Evolutionary conservation across 2,113 vertebrate species (phyloP), one percentile per base, ranked within the genome.

Genomic region (Rhabdomys dilectus): DNA sequence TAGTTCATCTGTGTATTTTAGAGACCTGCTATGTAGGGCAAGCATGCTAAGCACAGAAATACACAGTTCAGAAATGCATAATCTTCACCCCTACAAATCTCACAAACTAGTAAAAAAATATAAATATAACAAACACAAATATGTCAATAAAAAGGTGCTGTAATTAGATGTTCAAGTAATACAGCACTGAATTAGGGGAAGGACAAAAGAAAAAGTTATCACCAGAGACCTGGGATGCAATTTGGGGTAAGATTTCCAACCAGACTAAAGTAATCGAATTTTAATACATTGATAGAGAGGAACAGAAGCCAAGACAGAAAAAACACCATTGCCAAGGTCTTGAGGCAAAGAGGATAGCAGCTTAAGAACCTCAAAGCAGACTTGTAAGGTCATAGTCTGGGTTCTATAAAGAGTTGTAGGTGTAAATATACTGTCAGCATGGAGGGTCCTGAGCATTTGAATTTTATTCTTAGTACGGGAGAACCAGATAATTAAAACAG

Each of bases 51-150:
- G n/a, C 78, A 68, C 56, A 80, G 31, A 9, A 42, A 88, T 82
- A 94, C 39, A 91, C 56, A 88, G 7, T 80, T 77, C 19, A 75
- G 89, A 94, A 77, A 87, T 26, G 29, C 42, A 88, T 4, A 96
- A 51, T 68, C 60, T 94, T 75, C 17, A 91, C 53, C 39, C 92
- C 90, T 34, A 48, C 84, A 94, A 87, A 88, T 34, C 15, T 60
- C 56, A 60, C 34, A 95, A 84, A 75, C 80, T 85, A 94, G 91
- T 77, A 78, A 95, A 96, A 96, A 82, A 66, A 91, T 31, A 36
- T 29, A 26, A 68, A 66, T 17, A 86, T 51, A 51, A 51, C 13
- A 85, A 56, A 88, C 48, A 72, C 15, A 85, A 60, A 78, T 7
- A 92, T 91, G 72, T 73, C 5, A 48, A 39, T 84, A 91, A 89